These are phyloP conservation scores for Athene noctua DNA, from an alignment of 2,113 vertebrate genomes.

Conservation along the genomic window DNA sequence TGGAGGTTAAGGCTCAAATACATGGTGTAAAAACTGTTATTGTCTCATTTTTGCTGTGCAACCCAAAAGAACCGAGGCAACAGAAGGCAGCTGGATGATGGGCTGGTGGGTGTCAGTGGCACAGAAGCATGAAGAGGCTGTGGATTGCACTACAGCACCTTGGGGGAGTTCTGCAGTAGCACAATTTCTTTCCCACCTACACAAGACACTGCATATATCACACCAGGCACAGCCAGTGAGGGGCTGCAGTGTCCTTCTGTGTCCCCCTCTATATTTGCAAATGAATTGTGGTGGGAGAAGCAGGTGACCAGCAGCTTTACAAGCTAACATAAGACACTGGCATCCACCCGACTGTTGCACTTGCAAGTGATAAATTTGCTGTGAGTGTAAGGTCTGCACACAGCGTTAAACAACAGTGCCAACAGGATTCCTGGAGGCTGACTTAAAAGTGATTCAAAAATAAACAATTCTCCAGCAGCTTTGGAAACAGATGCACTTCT, in stretches of 20 bases:
- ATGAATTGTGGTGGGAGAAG: neutral
- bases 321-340: neutral
- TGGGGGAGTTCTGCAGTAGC: neutral
- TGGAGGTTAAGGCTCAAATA: neutral
- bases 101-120: neutral
- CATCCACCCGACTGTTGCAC: neutral
- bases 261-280: neutral
- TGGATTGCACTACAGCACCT: accelerated
- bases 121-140: neutral
- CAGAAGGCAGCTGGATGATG: neutral
- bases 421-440: slow-evolving; percentile 16
- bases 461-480: slow-evolving; percentile 36
- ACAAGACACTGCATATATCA: accelerated
- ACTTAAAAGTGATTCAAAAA: slow-evolving; percentile 15
- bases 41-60: neutral
- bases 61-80: neutral
- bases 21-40: accelerated
- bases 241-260: neutral
- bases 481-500: slow-evolving; percentile 59
- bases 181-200: neutral
- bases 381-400: neutral
- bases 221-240: neutral
- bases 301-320: neutral
- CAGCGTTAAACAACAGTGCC: neutral
- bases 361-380: slow-evolving; percentile 18